Percentiles rank a stretch among this genome's conserved stretches.
phyloP scores from a whole-genome alignment of 2,113 vertebrate species.

The Marmota monax region DNA sequence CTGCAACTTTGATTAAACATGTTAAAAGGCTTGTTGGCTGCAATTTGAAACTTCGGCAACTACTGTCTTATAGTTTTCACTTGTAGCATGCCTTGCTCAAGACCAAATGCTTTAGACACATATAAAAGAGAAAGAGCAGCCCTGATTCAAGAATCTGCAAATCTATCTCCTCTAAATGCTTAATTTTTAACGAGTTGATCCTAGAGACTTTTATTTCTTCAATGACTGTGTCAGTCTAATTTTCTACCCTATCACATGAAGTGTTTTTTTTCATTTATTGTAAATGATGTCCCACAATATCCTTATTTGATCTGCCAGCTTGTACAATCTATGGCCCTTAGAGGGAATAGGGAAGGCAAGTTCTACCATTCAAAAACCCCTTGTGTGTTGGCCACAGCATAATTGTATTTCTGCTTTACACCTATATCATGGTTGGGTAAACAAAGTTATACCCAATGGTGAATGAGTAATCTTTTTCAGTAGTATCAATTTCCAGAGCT shows the following conservation, averaged over 20 bases:
- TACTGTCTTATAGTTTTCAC: constrained; percentile 57
- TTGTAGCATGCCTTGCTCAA: constrained; percentile 60
- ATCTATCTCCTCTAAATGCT: constrained; percentile 71
- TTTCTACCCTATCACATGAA: constrained; percentile 77
- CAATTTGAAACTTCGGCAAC: constrained; percentile 68
- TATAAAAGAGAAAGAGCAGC: constrained; percentile 59
- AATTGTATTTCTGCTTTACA: constrained; percentile 84
- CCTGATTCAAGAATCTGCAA: constrained; percentile 49
- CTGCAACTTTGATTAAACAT: constrained; percentile 69
- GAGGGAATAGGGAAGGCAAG: constrained; percentile 65
- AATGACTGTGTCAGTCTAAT: constrained; percentile 69
- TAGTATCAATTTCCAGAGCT: constrained; percentile 86
- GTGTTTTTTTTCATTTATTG: constrained; percentile 81
- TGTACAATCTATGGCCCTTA: constrained; percentile 72
- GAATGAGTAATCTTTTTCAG: constrained; percentile 84
- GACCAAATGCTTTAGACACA: constrained; percentile 72
- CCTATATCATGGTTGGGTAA: constrained; percentile 82
- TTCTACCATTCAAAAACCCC: constrained; percentile 80
- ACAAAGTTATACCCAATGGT: constrained; percentile 87
- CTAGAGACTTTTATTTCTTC: constrained; percentile 71
- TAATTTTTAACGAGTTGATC: constrained; percentile 61
- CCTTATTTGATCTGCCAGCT: constrained; percentile 79
- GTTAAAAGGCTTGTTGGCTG: constrained; percentile 78
- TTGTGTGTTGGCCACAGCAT: constrained; percentile 73
- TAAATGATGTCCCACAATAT: constrained; percentile 75